A percentile compares a stretch with the other conserved stretches of the same genome.
Evolutionary conservation across 2,888 invertebrate genomes (phyloP).

Genomic region (Tipula confusa): DNA sequence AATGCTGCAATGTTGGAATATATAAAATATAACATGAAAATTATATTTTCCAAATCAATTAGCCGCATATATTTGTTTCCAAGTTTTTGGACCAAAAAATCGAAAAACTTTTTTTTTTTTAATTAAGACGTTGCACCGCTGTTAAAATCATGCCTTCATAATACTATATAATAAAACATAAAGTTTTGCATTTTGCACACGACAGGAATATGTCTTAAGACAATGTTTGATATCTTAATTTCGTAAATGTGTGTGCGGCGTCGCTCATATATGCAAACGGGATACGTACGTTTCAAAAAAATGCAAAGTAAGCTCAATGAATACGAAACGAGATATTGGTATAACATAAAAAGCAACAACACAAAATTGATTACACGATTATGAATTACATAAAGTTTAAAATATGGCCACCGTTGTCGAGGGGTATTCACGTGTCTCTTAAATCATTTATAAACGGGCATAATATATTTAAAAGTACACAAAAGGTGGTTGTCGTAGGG

Average conservation of each 20-base stretch:
- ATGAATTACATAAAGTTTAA: slow-evolving; percentile 30
- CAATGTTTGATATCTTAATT: slow-evolving; percentile 28
- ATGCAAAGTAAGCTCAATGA: neutral
- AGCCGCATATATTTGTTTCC: neutral
- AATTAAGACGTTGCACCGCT: neutral
- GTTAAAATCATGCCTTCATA: neutral
- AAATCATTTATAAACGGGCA: too few species aligned
- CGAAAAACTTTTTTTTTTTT: too few species aligned
- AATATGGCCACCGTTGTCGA: too few species aligned
- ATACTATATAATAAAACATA: too few species aligned
- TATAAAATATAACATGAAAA: neutral
- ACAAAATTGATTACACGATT: slow-evolving; percentile 17
- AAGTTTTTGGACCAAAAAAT: neutral
- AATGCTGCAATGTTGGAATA: too few species aligned
- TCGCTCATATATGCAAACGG: neutral
- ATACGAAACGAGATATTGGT: neutral
- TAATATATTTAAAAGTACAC: too few species aligned
- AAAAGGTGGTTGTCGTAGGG: too few species aligned
- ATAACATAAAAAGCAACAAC: neutral
- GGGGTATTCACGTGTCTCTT: too few species aligned
- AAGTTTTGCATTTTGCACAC: neutral
- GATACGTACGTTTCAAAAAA: neutral
- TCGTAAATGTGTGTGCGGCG: neutral
- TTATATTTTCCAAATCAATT: neutral
- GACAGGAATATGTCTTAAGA: neutral